A percentile compares a stretch with the other conserved stretches of the same genome.
Evolutionary conservation across 2,113 vertebrate species (phyloP).

Genomic region (Beaufortia kweichowensis): DNA sequence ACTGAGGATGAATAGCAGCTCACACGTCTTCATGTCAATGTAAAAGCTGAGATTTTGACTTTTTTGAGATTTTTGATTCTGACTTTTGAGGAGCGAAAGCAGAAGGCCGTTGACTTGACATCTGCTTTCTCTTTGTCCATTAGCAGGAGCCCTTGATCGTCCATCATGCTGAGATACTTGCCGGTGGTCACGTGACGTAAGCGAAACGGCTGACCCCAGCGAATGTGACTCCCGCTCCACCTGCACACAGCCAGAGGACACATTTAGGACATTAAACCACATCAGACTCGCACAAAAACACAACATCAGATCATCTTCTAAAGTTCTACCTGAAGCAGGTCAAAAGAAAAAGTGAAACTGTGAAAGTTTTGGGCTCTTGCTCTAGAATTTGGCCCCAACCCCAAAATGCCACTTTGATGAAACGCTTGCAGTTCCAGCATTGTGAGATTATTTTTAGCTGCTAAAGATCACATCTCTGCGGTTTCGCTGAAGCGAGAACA

Average conservation of each 20-base stretch:
- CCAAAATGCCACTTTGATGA: constrained; percentile 61
- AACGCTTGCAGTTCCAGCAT: constrained; percentile 30
- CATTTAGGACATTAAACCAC: neutral
- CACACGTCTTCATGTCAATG: no score
- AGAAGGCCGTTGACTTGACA: constrained; percentile 92
- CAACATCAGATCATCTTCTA: no score
- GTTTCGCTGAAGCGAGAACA: neutral
- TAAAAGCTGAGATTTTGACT: neutral
- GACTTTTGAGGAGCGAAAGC: constrained; percentile 95
- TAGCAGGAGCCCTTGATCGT: constrained; percentile 87
- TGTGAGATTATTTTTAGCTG: constrained; percentile 33
- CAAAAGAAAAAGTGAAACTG: neutral
- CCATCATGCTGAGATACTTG: constrained; percentile 90
- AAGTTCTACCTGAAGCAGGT: neutral
- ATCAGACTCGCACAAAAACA: no score
- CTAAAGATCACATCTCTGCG: constrained; percentile 6
- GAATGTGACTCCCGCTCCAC: constrained; percentile 95
- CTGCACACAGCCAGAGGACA: constrained; percentile 66
- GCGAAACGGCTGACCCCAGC: constrained; percentile 93
- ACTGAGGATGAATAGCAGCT: no score
- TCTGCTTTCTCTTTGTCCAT: constrained; percentile 92
- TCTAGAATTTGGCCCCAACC: constrained; percentile 45
- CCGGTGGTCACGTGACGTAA: constrained; percentile 94
- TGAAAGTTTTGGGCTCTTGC: neutral
- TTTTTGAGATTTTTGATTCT: neutral